Evolutionary conservation across 2,113 vertebrate genomes (phyloP).

Genomic region (Oncorhynchus masou): DNA sequence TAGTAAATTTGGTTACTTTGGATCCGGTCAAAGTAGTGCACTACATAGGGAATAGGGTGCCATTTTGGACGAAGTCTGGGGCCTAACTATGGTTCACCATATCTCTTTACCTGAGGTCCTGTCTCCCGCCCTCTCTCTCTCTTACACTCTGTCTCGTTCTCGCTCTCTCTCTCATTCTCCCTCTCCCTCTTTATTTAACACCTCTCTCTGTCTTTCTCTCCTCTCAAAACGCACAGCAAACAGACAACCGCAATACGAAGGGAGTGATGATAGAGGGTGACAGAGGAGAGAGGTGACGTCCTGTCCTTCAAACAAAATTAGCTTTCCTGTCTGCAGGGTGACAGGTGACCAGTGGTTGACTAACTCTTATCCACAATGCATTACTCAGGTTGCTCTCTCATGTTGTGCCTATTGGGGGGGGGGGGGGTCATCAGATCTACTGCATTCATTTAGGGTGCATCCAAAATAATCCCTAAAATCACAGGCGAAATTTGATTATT

Average conservation of each 20-base stretch:
- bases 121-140: conserved; percentile 4
- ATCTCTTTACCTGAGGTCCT: conserved; percentile 45
- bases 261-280: conserved; percentile 8
- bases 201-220: conserved; percentile 27
- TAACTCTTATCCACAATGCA: conserved; percentile 18
- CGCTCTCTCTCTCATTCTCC: neutral
- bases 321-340: conserved; percentile 3
- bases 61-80: conserved; percentile 11
- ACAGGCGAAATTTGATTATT: neutral
- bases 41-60: neutral
- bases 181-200: conserved; percentile 18
- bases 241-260: neutral
- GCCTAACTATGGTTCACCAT: neutral
- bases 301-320: conserved; percentile 19
- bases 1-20: no score
- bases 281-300: conserved; percentile 27
- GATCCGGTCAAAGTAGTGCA: neutral
- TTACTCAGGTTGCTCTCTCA: conserved; percentile 19
- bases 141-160: neutral
- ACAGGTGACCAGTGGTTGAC: neutral
- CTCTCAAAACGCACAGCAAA: neutral
- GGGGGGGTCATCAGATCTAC: neutral
- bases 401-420: conserved; percentile 15
- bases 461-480: neutral
- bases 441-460: neutral